Evolutionary conservation across 2,797 vertebrate genomes (phyloP).

Genomic region (Apodemus agrarius): DNA sequence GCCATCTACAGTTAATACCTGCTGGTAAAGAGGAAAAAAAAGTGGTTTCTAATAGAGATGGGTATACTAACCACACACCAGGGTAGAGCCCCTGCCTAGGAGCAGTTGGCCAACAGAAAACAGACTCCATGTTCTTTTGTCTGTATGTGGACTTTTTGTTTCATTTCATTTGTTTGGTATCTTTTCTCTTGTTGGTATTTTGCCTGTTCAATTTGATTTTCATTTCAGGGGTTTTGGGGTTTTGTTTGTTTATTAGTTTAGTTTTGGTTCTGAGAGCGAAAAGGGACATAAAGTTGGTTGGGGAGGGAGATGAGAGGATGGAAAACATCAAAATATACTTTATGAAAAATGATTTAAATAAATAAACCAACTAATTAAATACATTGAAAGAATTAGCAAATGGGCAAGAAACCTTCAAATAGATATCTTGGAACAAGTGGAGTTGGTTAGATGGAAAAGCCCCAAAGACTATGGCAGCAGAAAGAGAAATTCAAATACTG

Average conservation of each 20-base stretch:
- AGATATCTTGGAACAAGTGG: background rate
- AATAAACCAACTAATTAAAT: background rate
- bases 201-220: background rate
- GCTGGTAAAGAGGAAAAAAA: background rate
- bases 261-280: background rate
- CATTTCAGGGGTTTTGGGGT: background rate
- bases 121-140: background rate
- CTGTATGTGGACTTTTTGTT: background rate
- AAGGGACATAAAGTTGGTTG: background rate
- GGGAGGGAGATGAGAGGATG: background rate
- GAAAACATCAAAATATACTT: background rate
- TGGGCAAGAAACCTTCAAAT: background rate
- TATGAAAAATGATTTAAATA: background rate
- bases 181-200: background rate
- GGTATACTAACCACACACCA: background rate
- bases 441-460: background rate
- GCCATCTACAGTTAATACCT: background rate
- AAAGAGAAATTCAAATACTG: conserved; percentile 46
- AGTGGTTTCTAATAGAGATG: background rate
- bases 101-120: background rate
- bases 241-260: background rate
- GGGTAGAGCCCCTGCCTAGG: background rate
- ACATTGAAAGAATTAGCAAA: background rate
- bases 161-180: background rate
- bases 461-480: background rate